Base-by-base conservation (phyloP, 2,888 invertebrate species). In the Melanchra persicariae region DNA sequence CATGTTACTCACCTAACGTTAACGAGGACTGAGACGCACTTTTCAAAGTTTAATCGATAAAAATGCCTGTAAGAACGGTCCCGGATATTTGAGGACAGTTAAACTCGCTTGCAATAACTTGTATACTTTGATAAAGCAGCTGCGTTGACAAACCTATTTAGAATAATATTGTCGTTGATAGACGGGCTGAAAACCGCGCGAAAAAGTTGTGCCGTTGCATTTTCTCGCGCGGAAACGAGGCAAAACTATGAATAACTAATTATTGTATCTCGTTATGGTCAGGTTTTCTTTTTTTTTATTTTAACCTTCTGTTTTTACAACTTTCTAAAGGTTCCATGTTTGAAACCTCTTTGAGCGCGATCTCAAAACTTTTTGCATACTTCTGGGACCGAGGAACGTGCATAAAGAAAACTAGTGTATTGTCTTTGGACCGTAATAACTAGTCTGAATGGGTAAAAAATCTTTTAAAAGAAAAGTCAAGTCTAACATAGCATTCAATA, bases 11-110 rank as follows among this genome's bases (percentile, higher is more conserved):
- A 60, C 54, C 51, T 72, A 30, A 67, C 15, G 37, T 65, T 70
- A 61, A 64, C 22, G 65, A 65, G 72, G 74, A 84, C 69, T 73
- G 74, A 81, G 47, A 66, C 61, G 66, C 79, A 79, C 66, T 57
- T 71, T 72, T 63, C 63, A 22, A 78, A 69, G 26, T 70, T 59
- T 65, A 62, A 55, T 52, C 54, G n/a, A 54, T 57, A 30, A 43
- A 55, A 51, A 64, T 45, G 64, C 51, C n/a, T n/a, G 52, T 43
- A 47, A 57, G 4, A 24, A 15, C 17, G 57, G 79, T 83, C 80
- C 63, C 19, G 34, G 72, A 34, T 55, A 51, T 40, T 8, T 45
- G 37, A 57, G 6, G 2, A 43, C 22, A 55, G 1, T 12, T 40
- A n/a, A 6, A 77, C 19, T 37, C 6, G 49, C 70, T 43, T 22